Percentiles rank a stretch among this genome's conserved stretches.
Conservation (phyloP, 2,113 vertebrate species). For the Ranitomeya variabilis region DNA sequence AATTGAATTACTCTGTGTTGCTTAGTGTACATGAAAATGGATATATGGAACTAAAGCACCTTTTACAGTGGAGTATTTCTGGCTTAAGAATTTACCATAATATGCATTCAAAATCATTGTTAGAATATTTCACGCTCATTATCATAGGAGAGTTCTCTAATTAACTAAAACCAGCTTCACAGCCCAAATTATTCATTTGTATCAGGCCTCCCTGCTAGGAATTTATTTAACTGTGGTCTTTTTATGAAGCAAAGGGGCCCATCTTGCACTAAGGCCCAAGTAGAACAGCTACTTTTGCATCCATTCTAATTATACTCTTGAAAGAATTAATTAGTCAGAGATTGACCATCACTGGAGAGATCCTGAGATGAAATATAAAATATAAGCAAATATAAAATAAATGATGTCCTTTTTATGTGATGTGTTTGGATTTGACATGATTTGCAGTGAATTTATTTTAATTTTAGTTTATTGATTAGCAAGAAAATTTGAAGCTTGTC, state of each 20-base stretch:
- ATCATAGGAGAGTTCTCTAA: neutral
- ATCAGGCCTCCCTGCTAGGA: neutral
- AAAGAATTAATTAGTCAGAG: too few relatives aligned
- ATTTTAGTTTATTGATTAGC: too few relatives aligned
- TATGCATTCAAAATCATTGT: conserved; percentile 45
- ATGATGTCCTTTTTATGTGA: too few relatives aligned
- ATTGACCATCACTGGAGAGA: too few relatives aligned
- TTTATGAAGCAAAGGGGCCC: neutral
- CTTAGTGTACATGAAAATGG: conserved; percentile 33
- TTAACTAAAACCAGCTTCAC: conserved; percentile 25
- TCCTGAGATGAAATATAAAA: too few relatives aligned
- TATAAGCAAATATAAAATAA: too few relatives aligned
- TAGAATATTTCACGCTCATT: neutral
- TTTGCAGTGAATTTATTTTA: too few relatives aligned
- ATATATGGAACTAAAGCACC: neutral
- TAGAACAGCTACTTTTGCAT: neutral
- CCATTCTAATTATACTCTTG: neutral
- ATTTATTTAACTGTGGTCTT: neutral
- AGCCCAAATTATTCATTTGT: neutral
- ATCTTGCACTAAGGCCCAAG: neutral
- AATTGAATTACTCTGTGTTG: conserved; percentile 37
- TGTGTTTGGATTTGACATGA: too few relatives aligned
- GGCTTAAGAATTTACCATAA: conserved; percentile 54
- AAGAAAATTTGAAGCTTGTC: too few relatives aligned
- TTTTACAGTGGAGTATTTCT: conserved; percentile 41